phyloP scores from a whole-genome alignment of 2,888 invertebrate genomes.

The Melieria omissa region DNA sequence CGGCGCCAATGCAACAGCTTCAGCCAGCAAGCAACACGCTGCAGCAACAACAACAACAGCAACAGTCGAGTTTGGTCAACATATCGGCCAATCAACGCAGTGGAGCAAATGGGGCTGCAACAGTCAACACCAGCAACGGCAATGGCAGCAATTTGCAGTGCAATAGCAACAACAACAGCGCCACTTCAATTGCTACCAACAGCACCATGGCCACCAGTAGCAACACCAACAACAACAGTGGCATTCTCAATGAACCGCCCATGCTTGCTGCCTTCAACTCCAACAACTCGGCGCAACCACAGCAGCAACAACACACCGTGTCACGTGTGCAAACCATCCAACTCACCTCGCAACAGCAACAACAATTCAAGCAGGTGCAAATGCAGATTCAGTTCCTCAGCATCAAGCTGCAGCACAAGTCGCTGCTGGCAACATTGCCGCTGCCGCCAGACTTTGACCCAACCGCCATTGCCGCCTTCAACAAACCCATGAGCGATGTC shows the following conservation, averaged over 20 bases:
- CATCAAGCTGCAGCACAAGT: conserved; percentile 68
- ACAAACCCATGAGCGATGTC: conserved; percentile 68
- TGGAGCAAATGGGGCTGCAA: neutral
- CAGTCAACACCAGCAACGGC: neutral
- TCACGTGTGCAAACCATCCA: conserved; percentile 80
- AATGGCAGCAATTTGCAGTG: conserved; percentile 12
- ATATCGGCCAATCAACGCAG: too few species aligned
- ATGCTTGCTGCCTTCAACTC: conserved; percentile 34
- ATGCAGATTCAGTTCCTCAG: conserved; percentile 76
- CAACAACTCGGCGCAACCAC: conserved; percentile 31
- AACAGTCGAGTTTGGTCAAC: neutral
- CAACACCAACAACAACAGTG: conserved; percentile 39
- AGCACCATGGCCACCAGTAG: conserved; percentile 21
- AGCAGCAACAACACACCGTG: conserved; percentile 60
- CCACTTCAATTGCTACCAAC: neutral
- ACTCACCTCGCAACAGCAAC: conserved; percentile 79
- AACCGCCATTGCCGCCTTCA: conserved; percentile 61
- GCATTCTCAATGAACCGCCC: conserved; percentile 20
- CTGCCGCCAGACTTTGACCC: conserved; percentile 64
- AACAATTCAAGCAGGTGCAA: conserved; percentile 74
- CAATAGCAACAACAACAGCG: conserved; percentile 21
- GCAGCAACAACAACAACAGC: conserved; percentile 26
- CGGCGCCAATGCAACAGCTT: conserved; percentile 66
- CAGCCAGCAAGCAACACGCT: conserved; percentile 10
- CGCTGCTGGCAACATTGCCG: conserved; percentile 59